Conservation (phyloP, 92 coral and sea anemone species). For the Virgularia gustaviana region DNA sequence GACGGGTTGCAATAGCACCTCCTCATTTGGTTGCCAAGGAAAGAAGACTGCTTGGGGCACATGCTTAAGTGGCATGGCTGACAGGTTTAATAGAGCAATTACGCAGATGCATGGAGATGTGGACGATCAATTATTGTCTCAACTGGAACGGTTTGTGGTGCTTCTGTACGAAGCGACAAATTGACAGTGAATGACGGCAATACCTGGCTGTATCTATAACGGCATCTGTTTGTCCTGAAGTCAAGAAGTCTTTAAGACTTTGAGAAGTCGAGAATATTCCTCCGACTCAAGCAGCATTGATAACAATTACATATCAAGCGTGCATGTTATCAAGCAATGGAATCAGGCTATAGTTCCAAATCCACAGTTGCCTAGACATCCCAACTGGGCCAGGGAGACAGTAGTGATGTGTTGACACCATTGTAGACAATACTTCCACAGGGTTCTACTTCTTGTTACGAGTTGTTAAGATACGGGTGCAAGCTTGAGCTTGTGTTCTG, state of each 20-base stretch:
- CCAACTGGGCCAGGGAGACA: conserved; percentile 29
- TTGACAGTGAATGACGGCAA: conserved; percentile 23
- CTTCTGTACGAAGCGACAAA: conserved; percentile 24
- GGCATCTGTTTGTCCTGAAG: not conserved
- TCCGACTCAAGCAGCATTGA: conserved; percentile 28
- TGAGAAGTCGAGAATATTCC: conserved; percentile 28
- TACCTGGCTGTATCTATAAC: no score
- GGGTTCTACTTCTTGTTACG: conserved; percentile 47
- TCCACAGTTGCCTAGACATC: conserved; percentile 20
- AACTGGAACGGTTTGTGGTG: conserved; percentile 31
- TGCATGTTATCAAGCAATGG: conserved; percentile 33
- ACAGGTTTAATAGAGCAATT: not conserved
- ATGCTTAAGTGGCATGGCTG: conserved; percentile 14
- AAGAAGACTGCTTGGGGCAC: conserved; percentile 43
- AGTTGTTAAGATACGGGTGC: conserved; percentile 53
- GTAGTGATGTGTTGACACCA: conserved; percentile 5
- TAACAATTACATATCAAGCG: conserved; percentile 27
- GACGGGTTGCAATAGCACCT: conserved; percentile 22
- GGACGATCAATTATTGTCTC: conserved; percentile 2
- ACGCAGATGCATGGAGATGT: conserved; percentile 4
- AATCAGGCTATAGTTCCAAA: conserved; percentile 17
- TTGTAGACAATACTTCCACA: conserved; percentile 45
- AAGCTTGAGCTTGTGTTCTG: no score
- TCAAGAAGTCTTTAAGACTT: conserved; percentile 11
- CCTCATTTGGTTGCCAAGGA: conserved; percentile 37